A percentile compares a stretch with the other conserved stretches of the same genome.
Evolutionary conservation across 2,113 vertebrate species (phyloP).

Genomic region (Centrocercus urophasianus): DNA sequence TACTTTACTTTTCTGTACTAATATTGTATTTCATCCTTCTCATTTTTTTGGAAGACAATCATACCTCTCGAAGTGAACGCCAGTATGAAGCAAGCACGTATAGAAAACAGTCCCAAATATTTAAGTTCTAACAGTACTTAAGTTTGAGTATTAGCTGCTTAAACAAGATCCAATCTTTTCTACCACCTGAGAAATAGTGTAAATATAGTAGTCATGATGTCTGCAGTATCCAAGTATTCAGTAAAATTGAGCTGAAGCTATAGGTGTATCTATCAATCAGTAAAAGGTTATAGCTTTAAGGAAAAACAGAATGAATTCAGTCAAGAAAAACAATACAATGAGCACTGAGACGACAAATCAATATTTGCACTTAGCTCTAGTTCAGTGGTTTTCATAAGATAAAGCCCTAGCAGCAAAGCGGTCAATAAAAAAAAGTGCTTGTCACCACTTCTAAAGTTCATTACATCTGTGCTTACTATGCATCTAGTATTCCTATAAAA

Average conservation of each 20-base stretch:
- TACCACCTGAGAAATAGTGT: background rate
- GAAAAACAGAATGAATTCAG: background rate
- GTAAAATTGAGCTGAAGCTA: background rate
- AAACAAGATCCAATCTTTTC: background rate
- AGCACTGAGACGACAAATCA: background rate
- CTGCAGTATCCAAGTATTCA: background rate
- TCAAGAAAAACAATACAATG: background rate
- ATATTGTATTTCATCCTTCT: background rate
- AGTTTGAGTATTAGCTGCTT: background rate
- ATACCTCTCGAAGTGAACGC: background rate
- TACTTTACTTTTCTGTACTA: accelerated
- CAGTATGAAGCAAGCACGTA: background rate
- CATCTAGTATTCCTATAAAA: background rate
- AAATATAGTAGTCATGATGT: background rate
- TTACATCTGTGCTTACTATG: background rate
- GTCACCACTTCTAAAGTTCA: background rate
- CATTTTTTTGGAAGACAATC: background rate
- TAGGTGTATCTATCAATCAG: background rate
- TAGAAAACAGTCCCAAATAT: background rate
- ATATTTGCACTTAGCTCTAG: background rate
- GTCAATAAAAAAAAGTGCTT: background rate
- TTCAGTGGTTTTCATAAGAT: background rate
- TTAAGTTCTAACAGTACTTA: background rate
- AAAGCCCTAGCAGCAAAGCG: background rate
- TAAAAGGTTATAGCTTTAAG: background rate